phyloP scores from a whole-genome alignment of 2,113 vertebrate genomes.

The Leuciscus idus region DNA sequence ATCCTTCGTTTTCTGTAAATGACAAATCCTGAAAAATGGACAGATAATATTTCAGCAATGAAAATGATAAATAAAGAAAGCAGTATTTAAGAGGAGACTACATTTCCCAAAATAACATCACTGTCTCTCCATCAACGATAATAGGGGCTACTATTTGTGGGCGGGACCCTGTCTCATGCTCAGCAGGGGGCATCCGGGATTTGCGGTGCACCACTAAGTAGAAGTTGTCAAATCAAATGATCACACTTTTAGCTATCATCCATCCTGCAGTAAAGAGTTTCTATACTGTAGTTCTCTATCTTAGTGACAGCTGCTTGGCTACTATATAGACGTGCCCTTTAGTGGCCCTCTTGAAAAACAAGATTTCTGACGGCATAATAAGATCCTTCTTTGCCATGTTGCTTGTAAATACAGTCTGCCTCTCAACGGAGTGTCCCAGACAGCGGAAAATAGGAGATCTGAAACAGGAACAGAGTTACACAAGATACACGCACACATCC shows the following conservation, averaged over 20 bases:
- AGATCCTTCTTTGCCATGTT: constrained; percentile 41
- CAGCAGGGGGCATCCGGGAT: background rate
- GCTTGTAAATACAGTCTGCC: constrained; percentile 56
- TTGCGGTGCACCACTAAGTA: background rate
- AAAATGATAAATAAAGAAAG: background rate
- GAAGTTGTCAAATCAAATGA: constrained; percentile 16
- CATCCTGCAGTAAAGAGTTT: background rate
- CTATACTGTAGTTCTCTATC: background rate
- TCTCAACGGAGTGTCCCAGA: constrained; percentile 44
- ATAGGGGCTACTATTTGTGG: constrained; percentile 15
- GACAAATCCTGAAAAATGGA: background rate
- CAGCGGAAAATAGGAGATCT: constrained; percentile 56
- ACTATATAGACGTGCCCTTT: background rate
- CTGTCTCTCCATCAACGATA: background rate
- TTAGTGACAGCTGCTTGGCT: constrained; percentile 31
- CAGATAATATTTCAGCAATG: background rate
- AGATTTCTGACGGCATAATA: constrained; percentile 36
- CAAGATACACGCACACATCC: constrained; percentile 33
- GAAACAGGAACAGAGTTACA: constrained; percentile 53
- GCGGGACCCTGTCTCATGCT: background rate
- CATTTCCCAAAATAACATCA: background rate
- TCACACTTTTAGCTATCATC: constrained; percentile 10
- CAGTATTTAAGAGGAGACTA: background rate
- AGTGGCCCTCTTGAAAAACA: constrained; percentile 29
- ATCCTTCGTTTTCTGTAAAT: background rate